Evolutionary conservation across 2,797 vertebrate genomes (phyloP).

Genomic region (Ficedula albicollis): DNA sequence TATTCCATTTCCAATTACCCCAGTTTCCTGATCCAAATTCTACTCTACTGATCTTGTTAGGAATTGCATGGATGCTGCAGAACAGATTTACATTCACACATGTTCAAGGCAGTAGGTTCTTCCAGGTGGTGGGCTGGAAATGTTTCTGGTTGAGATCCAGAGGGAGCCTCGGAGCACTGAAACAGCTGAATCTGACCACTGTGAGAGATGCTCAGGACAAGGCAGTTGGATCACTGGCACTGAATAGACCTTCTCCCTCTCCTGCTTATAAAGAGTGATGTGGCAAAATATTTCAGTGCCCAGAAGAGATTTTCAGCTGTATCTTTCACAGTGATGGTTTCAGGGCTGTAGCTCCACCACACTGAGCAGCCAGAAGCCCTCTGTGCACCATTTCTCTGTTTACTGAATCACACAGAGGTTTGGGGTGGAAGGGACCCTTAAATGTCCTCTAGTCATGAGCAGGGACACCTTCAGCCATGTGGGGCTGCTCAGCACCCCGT

Average conservation of each 20-base stretch:
- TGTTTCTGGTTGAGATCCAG: neutral
- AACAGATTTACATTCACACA: neutral
- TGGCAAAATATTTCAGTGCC: neutral
- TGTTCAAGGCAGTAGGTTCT: neutral
- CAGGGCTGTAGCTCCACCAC: neutral
- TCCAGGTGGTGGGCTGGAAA: neutral
- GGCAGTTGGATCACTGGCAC: neutral
- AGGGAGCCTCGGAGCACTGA: neutral
- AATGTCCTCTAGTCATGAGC: neutral
- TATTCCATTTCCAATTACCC: neutral
- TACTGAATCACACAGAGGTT: neutral
- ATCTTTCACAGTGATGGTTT: fast-evolving
- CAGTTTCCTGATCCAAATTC: neutral
- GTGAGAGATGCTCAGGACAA: neutral
- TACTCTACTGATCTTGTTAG: neutral
- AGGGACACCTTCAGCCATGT: neutral
- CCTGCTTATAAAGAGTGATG: neutral
- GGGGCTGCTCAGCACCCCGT: fast-evolving
- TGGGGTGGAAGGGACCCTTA: neutral
- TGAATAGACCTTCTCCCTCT: neutral
- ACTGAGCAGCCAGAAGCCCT: neutral
- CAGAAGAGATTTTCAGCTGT: neutral
- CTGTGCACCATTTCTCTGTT: neutral
- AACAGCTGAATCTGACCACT: neutral
- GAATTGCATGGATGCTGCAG: neutral